Evolutionary conservation across 2,888 invertebrate species (phyloP).

Genomic region (Morinoia aosen): DNA sequence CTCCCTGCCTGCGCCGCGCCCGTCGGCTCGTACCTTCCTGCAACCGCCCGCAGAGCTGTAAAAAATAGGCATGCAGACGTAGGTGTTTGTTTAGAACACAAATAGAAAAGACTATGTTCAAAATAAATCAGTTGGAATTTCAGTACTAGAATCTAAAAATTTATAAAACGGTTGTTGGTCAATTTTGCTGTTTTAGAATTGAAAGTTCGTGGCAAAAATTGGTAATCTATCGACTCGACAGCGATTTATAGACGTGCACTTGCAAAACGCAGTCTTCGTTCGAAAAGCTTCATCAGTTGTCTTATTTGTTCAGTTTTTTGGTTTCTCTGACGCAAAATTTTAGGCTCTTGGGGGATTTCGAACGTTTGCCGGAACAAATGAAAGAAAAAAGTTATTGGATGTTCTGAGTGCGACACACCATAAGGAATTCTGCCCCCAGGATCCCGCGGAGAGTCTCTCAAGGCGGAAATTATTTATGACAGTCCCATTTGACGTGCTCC

Average conservation of each 20-base stretch:
- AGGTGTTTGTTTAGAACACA: not conserved
- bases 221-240: not conserved
- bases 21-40: not conserved
- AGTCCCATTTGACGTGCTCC: conserved; percentile 51
- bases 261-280: not conserved
- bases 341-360: not conserved
- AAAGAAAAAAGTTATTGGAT: conserved; percentile 35
- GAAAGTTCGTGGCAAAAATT: not conserved
- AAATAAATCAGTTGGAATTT: not conserved
- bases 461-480: conserved; percentile 53
- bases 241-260: not conserved
- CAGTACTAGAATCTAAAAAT: not conserved
- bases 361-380: not conserved
- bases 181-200: not conserved
- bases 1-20: not conserved
- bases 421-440: conserved; percentile 22
- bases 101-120: not conserved
- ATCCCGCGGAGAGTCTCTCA: conserved; percentile 33
- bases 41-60: not conserved
- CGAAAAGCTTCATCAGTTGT: not conserved
- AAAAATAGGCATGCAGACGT: not conserved
- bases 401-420: not conserved
- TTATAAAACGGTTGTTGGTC: not conserved
- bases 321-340: not conserved
- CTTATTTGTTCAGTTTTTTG: not conserved